Evolutionary conservation across 92 coral and sea anemone genomes (phyloP).

Genomic region (Anthopleura xanthogrammica): DNA sequence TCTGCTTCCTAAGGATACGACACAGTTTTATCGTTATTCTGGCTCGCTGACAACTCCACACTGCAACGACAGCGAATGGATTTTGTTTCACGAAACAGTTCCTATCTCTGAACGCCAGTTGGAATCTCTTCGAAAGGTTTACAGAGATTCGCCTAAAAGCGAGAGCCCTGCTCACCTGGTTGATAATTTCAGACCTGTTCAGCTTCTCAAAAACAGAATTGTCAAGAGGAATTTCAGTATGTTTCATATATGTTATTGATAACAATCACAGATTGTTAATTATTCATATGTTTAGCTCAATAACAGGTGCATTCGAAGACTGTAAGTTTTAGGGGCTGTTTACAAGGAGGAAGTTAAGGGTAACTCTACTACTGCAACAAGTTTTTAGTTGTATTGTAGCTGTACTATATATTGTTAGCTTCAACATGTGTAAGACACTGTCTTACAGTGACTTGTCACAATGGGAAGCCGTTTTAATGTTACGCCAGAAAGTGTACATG

Average conservation of each 20-base stretch:
- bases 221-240: constrained; percentile 79
- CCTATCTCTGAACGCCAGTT: constrained; percentile 61
- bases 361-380: too few relatives aligned
- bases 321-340: too few relatives aligned
- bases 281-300: neutral
- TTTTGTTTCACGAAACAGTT: constrained; percentile 67
- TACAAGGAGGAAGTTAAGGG: too few relatives aligned
- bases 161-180: constrained; percentile 44
- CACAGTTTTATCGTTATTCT: constrained; percentile 69
- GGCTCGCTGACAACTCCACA: constrained; percentile 93
- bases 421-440: too few relatives aligned
- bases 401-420: too few relatives aligned
- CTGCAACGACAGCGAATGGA: constrained; percentile 85
- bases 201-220: constrained; percentile 66
- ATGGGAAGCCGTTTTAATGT: too few relatives aligned
- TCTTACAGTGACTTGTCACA: too few relatives aligned
- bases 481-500: too few relatives aligned
- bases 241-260: constrained; percentile 13
- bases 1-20: constrained; percentile 56
- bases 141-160: constrained; percentile 25
- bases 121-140: constrained; percentile 44
- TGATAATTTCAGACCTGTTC: constrained; percentile 83
- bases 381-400: too few relatives aligned
- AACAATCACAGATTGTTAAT: neutral
- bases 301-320: neutral